Evolutionary conservation across 2,113 vertebrate genomes (phyloP), one percentile per base, ranked within the genome.

Genomic region (Xenus cinereus): DNA sequence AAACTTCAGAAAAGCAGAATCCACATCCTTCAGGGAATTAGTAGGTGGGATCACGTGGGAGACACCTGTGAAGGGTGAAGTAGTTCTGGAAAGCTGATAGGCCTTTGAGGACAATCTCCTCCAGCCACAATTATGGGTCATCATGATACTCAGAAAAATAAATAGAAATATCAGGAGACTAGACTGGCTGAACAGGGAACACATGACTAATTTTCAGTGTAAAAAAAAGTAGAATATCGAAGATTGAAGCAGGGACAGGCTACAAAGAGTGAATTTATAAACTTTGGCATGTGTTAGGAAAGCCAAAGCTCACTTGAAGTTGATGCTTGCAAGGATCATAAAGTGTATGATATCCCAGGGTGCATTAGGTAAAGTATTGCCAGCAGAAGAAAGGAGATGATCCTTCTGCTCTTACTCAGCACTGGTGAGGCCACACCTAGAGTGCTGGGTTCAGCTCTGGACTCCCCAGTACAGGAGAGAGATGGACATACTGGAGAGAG

Each of bases 291-390:
- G 12, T 53, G 13, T 71, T 28, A 43, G 48, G 41, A 64, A 90
- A 72, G 43, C 7, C 19, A 57, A 90, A 91, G 6, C 6, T 66
- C 30, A 41, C 22, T 33, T 35, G 30, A 74, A 74, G 14, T 6
- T 66, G 28, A 48, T 62, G 30, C 5, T 22, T 74, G 20, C 14
- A 18, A 66, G 20, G 12, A 5, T n/a, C 21, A 1, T 71, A 54
- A 51, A 37, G 14, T 22, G 4, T 41, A 19, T 0, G 2, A 20
- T 41, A 77, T 11, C 54, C 15, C 2, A 5, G 45, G 5, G 7
- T 35, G 12, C 28, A 27, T 72, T 45, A 84, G 8, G 18, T 45
- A 68, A 69, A 15, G 22, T 46, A 37, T 53, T 75, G 43, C 20
- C 9, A 46, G 6, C 9, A 32, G 22, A 2, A n/a, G 26, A 56